Evolutionary conservation across 1,140 invertebrate genomes (phyloP), one percentile per base, ranked within the genome.

Genomic region (Drosophila parabipectinata): DNA sequence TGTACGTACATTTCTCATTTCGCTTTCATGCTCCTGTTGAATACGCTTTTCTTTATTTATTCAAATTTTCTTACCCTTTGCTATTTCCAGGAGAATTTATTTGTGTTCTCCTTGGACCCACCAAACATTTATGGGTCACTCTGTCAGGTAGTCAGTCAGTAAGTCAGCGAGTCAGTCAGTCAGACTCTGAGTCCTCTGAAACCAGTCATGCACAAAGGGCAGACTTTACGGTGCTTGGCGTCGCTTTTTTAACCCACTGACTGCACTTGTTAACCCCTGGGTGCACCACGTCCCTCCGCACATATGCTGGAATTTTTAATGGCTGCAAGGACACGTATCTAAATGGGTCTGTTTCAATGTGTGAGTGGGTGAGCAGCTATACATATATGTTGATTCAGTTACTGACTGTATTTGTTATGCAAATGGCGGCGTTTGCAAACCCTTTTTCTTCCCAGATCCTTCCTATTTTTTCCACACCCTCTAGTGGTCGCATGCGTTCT

Each of bases 401-500:
- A 87, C 83, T 77, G 71, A 72, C 62, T 77, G 79, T 87, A 88
- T 87, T 87, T 87, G 83, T 87, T 87, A 87, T 87, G 83, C 83
- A 87, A 87, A 87, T 88, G 83, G 76, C 79, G 72, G 77, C 77
- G 71, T 87, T 87, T 69, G 74, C 62, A 45, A 87, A 50, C 67
- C 61, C 21, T 67, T 72, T 15, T 68, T 7, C 21, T 52, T 30
- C 57, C 52, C 51, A 44, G 39, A 28, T 58, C 37, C 37, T 44
- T 55, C 52, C 24, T 47, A 7, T 28, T 45, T 34, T 55, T 47
- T 44, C 24, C 62, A 55, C 79, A 69, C 67, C 67, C 77, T 41
- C 39, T 53, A 52, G 12, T 54, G 21, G 41, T 10, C 32, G 15
- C 24, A 45, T 59, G 45, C 32, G 15, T 47, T 50, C 39, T 50